Conservation (phyloP, 1,140 invertebrate species). For the Drosophila triauraria region DNA sequence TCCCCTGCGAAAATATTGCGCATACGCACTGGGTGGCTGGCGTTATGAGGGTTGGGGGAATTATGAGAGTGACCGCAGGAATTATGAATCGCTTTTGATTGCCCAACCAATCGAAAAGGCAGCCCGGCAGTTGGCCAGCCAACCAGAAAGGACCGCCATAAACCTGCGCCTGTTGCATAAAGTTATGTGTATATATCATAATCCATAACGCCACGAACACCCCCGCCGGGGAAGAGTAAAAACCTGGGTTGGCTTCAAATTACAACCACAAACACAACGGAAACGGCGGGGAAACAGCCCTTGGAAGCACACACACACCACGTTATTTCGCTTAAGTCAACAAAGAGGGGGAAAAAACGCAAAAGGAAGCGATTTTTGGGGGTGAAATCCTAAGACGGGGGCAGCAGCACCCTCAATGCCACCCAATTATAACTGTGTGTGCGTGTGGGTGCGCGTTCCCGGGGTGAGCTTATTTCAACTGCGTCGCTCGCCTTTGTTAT, state of each 20-base stretch:
- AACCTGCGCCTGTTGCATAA: constrained; percentile 65
- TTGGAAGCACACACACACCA: constrained; percentile 35
- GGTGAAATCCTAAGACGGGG: constrained; percentile 59
- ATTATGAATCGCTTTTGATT: constrained; percentile 57
- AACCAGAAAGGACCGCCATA: constrained; percentile 17
- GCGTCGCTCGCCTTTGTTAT: constrained; percentile 54
- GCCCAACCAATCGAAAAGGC: constrained; percentile 29
- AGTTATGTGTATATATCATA: constrained; percentile 78
- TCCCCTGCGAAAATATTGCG: constrained; percentile 28
- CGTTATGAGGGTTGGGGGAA: constrained; percentile 40
- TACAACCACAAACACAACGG: constrained; percentile 75
- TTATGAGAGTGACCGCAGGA: constrained; percentile 67
- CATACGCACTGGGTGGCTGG: constrained; percentile 47
- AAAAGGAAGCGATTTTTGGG: constrained; percentile 58
- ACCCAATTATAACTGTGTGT: constrained; percentile 83
- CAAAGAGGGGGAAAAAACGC: constrained; percentile 53
- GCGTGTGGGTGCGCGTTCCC: constrained; percentile 10
- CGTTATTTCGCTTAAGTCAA: constrained; percentile 63
- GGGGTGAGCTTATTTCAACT: constrained; percentile 49
- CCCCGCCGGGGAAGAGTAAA: neutral
- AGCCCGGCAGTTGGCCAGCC: constrained; percentile 20
- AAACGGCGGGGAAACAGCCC: constrained; percentile 54
- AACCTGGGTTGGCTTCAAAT: constrained; percentile 57
- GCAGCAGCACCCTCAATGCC: constrained; percentile 69
- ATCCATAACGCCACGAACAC: constrained; percentile 64